Evolutionary conservation across 2,888 invertebrate genomes (phyloP).

Genomic region (Harmothoe impar): DNA sequence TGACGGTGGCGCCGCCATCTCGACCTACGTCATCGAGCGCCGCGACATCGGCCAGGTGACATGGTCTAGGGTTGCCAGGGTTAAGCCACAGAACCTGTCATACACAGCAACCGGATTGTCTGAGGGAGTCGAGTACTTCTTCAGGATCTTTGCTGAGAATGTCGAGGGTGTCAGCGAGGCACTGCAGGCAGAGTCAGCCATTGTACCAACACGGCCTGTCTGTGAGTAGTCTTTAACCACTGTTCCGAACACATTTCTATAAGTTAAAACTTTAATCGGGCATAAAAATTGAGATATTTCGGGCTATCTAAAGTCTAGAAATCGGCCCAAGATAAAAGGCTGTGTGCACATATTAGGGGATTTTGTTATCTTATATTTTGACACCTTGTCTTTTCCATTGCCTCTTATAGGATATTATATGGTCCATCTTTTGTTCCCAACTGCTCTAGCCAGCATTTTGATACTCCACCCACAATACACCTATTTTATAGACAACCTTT

Average conservation of each 20-base stretch:
- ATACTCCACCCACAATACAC: too few species aligned
- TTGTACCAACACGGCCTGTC: conserved; percentile 76
- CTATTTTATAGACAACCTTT: too few species aligned
- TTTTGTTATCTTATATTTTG: too few species aligned
- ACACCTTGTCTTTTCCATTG: too few species aligned
- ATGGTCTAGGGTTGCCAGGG: conserved; percentile 95
- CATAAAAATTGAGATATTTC: too few species aligned
- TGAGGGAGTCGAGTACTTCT: conserved; percentile 92
- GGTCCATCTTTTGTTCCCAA: too few species aligned
- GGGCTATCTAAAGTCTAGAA: too few species aligned
- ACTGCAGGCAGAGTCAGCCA: conserved; percentile 66
- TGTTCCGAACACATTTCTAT: neutral
- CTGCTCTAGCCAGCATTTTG: too few species aligned
- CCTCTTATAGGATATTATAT: too few species aligned
- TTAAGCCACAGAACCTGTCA: conserved; percentile 87
- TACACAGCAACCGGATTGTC: conserved; percentile 85
- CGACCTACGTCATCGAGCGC: conserved; percentile 93
- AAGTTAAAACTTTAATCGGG: too few species aligned
- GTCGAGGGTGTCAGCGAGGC: conserved; percentile 92
- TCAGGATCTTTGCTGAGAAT: conserved; percentile 93
- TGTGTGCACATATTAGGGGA: too few species aligned
- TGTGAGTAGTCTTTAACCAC: conserved; percentile 75
- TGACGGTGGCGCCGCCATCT: conserved; percentile 94
- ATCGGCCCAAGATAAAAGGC: too few species aligned
- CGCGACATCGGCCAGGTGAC: conserved; percentile 85